These are phyloP conservation scores for Micoletzkya japonica DNA, from an alignment of 2,888 invertebrate genomes.

Conservation along the genomic window DNA sequence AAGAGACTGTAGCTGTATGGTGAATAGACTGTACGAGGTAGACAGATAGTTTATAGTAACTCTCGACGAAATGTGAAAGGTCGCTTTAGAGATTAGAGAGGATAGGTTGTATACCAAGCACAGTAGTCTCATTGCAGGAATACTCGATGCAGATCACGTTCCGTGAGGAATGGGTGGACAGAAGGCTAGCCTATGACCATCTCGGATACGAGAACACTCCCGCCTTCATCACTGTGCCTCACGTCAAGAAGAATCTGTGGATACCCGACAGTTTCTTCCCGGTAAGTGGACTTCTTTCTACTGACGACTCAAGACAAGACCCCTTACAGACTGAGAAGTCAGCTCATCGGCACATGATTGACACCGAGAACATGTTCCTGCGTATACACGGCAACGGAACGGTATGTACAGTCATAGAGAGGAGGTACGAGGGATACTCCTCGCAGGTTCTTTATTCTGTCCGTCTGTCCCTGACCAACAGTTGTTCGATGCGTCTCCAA, in stretches of 20 bases:
- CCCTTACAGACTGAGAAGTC: slow-evolving; percentile 92
- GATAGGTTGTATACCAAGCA: neutral
- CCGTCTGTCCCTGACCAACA: slow-evolving; percentile 54
- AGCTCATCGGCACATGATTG: slow-evolving; percentile 74
- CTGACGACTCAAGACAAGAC: neutral
- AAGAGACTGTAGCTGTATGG: no score
- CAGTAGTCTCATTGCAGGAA: slow-evolving; percentile 70
- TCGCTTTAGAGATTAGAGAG: neutral
- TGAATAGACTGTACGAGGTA: no score
- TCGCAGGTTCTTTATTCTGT: slow-evolving; percentile 55
- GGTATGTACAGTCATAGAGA: no score
- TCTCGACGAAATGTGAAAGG: neutral
- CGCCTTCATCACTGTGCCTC: slow-evolving; percentile 59
- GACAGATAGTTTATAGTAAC: no score
- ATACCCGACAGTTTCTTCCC: slow-evolving; percentile 74
- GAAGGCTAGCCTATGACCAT: slow-evolving; percentile 70
- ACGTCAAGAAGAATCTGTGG: slow-evolving; percentile 80
- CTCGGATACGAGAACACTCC: slow-evolving; percentile 47
- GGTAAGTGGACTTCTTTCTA: slow-evolving; percentile 33
- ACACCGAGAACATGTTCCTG: slow-evolving; percentile 80
- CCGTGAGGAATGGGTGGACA: slow-evolving; percentile 94
- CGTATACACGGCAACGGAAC: slow-evolving; percentile 88
- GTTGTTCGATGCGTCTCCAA: slow-evolving; percentile 52
- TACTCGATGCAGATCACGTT: slow-evolving; percentile 96
- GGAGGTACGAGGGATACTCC: no score